These are phyloP conservation scores for Coenonympha glycerion DNA, from an alignment of 2,888 invertebrate genomes.

Conservation along the genomic window DNA sequence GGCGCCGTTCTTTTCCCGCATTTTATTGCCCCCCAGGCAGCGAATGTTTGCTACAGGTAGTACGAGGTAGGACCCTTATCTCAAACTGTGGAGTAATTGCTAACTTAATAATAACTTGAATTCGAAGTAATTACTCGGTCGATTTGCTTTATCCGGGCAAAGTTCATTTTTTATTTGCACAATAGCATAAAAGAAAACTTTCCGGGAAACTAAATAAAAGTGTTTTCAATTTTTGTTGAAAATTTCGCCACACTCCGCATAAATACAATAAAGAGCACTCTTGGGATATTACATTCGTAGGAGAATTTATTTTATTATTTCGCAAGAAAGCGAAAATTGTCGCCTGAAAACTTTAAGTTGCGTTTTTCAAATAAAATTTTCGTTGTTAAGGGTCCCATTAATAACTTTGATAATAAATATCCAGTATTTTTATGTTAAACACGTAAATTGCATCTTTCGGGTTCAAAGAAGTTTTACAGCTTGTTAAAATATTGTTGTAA, in stretches of 20 bases:
- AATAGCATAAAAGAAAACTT: neutral
- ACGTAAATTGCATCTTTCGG: neutral
- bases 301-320: constrained; percentile 11
- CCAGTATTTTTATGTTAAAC: neutral
- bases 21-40: no score
- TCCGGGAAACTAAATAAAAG: constrained; percentile 3
- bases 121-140: neutral
- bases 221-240: constrained; percentile 8
- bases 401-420: neutral
- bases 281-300: constrained; percentile 8
- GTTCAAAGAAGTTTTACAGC: no score
- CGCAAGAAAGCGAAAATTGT: constrained; percentile 5
- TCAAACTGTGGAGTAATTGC: no score
- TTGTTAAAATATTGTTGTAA: no score
- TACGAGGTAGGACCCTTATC: no score
- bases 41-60: no score
- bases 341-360: neutral
- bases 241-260: constrained; percentile 8
- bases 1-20: no score
- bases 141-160: neutral
- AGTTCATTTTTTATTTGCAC: neutral
- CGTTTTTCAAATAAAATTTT: neutral
- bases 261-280: constrained; percentile 10
- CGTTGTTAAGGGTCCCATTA: neutral
- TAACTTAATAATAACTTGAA: neutral